phyloP scores from a whole-genome alignment of 2,888 invertebrate species.

The Griposia aprilina region DNA sequence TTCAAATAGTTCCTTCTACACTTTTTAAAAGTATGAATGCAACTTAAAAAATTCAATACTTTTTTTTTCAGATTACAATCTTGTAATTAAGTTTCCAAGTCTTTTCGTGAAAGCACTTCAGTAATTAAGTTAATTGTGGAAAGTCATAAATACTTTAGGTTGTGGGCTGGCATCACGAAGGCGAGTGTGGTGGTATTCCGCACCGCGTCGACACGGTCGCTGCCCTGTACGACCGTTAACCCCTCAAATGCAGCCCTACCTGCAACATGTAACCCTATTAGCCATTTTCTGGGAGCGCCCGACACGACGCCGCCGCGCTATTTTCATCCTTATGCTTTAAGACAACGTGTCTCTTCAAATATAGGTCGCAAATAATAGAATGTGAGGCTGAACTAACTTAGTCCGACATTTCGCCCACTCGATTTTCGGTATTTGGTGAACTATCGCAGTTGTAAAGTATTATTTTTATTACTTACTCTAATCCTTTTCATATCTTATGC shows the following conservation, averaged over 20 bases:
- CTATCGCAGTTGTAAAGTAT: slow-evolving; percentile 14
- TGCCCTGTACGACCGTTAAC: slow-evolving; percentile 63
- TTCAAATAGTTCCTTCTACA: neutral
- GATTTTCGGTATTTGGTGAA: slow-evolving; percentile 8
- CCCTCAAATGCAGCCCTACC: slow-evolving; percentile 61
- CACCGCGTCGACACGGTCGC: slow-evolving; percentile 41
- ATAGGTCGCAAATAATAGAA: slow-evolving; percentile 53
- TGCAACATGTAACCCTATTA: slow-evolving; percentile 61
- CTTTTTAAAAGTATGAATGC: neutral
- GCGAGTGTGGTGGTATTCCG: slow-evolving; percentile 35
- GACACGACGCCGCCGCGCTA: slow-evolving; percentile 26
- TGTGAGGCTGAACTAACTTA: slow-evolving; percentile 24
- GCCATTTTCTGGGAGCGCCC: slow-evolving; percentile 29
- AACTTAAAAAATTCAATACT: neutral
- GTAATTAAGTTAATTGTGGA: slow-evolving; percentile 41
- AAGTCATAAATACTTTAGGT: slow-evolving; percentile 31
- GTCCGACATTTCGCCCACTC: neutral
- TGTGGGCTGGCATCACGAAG: slow-evolving; percentile 37
- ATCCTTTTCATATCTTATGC: slow-evolving; percentile 12
- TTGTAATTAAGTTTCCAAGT: slow-evolving; percentile 12
- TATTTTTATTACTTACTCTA: slow-evolving; percentile 22
- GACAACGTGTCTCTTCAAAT: slow-evolving; percentile 49
- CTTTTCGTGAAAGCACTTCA: slow-evolving; percentile 21
- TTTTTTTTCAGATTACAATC: neutral
- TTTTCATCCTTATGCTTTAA: slow-evolving; percentile 44